phyloP scores from a whole-genome alignment of 2,888 invertebrate genomes.

The Sycophila texana region DNA sequence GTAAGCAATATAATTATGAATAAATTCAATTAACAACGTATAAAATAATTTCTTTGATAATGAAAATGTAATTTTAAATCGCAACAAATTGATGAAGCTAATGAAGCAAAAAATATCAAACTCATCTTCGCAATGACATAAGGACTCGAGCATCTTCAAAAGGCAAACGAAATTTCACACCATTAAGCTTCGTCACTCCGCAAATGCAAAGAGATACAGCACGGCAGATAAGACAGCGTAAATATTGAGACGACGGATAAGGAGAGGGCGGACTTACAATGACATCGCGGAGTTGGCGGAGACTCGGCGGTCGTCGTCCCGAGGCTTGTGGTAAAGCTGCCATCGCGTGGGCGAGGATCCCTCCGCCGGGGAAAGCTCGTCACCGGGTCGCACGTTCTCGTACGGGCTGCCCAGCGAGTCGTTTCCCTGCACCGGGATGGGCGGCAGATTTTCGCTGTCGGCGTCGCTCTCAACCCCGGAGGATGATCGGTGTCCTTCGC shows the following conservation, averaged over 20 bases:
- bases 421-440: constrained; percentile 79
- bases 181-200: constrained; percentile 11
- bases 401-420: constrained; percentile 82
- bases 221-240: background rate
- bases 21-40: too few relatives aligned
- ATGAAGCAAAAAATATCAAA: too few relatives aligned
- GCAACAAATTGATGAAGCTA: too few relatives aligned
- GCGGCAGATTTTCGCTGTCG: constrained; percentile 81
- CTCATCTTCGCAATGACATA: too few relatives aligned
- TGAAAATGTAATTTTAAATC: too few relatives aligned
- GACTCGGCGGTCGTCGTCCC: constrained; percentile 78
- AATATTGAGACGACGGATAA: background rate
- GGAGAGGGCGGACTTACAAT: constrained; percentile 76
- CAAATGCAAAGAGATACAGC: constrained; percentile 4
- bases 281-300: constrained; percentile 80
- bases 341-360: constrained; percentile 78
- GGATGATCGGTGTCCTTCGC: constrained; percentile 72
- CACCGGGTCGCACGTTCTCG: constrained; percentile 80
- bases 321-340: constrained; percentile 78
- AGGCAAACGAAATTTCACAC: too few relatives aligned
- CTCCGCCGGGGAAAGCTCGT: constrained; percentile 77
- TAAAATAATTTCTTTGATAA: too few relatives aligned
- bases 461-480: constrained; percentile 77
- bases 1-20: too few relatives aligned
- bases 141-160: too few relatives aligned